phyloP scores from a whole-genome alignment of 1,140 invertebrate genomes.

The Drosophila mojavensis region DNA sequence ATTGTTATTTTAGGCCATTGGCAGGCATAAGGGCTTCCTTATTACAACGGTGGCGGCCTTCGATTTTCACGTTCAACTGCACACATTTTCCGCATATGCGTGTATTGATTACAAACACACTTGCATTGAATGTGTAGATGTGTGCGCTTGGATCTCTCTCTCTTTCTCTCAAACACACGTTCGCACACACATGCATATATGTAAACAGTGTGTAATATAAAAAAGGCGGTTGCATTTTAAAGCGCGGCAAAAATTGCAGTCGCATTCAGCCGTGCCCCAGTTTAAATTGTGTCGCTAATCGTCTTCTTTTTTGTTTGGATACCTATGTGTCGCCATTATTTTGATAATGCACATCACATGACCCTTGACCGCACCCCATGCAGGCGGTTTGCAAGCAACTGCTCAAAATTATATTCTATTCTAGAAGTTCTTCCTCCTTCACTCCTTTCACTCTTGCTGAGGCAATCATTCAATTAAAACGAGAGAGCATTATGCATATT shows the following conservation, averaged over 20 bases:
- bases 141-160: not conserved
- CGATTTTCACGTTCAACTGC: conserved; percentile 30
- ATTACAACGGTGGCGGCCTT: conserved; percentile 19
- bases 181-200: not conserved
- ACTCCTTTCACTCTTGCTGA: not conserved
- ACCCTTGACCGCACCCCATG: conserved; percentile 23
- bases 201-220: not conserved
- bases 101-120: conserved; percentile 1
- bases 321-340: not conserved
- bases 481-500: not conserved
- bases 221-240: conserved; percentile 31
- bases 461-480: not conserved
- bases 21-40: conserved; percentile 11
- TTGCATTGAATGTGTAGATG: not conserved
- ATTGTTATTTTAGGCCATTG: conserved; percentile 1
- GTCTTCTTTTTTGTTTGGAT: not conserved
- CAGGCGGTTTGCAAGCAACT: conserved; percentile 1
- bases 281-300: conserved; percentile 2
- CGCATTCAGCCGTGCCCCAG: conserved; percentile 6
- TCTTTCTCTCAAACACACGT: not conserved
- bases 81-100: conserved; percentile 4
- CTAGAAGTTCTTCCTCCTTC: not conserved
- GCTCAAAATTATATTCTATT: not conserved
- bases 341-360: not conserved
- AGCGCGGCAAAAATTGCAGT: conserved; percentile 37